Base-by-base conservation (phyloP, 2,888 invertebrate species). In the Dascillus cervinus region DNA sequence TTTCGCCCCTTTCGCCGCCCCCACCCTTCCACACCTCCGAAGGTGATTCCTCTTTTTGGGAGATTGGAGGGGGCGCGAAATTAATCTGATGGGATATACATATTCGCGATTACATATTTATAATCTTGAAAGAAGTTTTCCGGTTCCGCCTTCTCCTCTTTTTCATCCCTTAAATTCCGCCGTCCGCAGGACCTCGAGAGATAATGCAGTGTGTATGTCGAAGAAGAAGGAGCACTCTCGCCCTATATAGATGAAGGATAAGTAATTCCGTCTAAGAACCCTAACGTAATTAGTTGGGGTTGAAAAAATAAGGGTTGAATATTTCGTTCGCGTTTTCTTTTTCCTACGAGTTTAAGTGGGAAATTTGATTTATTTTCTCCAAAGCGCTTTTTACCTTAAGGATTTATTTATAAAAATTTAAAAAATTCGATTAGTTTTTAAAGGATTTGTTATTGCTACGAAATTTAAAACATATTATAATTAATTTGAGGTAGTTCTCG, bases 241-340 rank as follows among this genome's bases (percentile, higher is more conserved):
- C n/a, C n/a, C n/a, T n/a, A n/a, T n/a, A 48, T 50, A 53, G 52
- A 52, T 53, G 59, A 59, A 72, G 73, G 69, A 73, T 74, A 73
- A 74, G 74, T 73, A 75, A 75, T 75, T 74, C 73, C 71, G 71
- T 71, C 73, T 73, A 73, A 74, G 73, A 73, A 73, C 73, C 73
- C 74, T 73, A 75, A 75, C 73, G 73, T 75, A 75, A 75, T 75
- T 75, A 75, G 74, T 72, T 72, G 72, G 72, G 71, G 58, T 49
- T 52, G 56, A 53, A 53, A 55, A 55, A 58, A 73, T 73, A 73
- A 73, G 74, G 74, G 74, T 74, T 74, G 62, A 56, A 56, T 56
- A 56, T 53, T 55, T 54, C 51, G 48, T 50, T 50, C 51, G 33
- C 39, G 38, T 21, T 41, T n/a, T n/a, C n/a, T n/a, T n/a, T n/a